phyloP scores from a whole-genome alignment of 2,797 vertebrate genomes.

The Enteromius anoplus region DNA sequence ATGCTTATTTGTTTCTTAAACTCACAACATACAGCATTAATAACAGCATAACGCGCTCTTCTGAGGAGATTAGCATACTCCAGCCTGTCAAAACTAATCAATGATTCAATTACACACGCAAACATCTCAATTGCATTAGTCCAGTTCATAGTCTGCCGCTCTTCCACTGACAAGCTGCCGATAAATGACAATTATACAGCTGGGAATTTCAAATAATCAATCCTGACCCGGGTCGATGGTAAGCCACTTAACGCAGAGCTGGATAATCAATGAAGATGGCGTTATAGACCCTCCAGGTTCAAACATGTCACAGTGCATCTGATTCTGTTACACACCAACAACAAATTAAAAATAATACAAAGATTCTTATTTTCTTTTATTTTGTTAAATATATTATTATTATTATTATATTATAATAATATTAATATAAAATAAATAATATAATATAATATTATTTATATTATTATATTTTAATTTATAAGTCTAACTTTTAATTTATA shows the following conservation, averaged over 20 bases:
- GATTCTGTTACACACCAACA: neutral
- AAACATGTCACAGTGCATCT: neutral
- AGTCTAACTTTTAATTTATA: no score
- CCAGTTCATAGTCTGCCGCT: conserved; percentile 50
- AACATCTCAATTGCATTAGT: conserved; percentile 49
- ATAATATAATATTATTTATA: no score
- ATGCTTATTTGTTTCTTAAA: neutral
- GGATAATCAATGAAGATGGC: conserved; percentile 54
- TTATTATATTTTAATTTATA: no score
- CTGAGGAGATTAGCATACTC: conserved; percentile 52
- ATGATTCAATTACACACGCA: conserved; percentile 42
- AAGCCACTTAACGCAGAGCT: conserved; percentile 51
- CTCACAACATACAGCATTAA: neutral
- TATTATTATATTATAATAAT: no score
- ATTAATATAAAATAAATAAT: no score
- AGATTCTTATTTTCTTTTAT: no score
- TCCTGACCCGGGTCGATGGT: conserved; percentile 46
- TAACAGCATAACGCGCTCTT: neutral
- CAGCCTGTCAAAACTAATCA: conserved; percentile 55
- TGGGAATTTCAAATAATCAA: conserved; percentile 55
- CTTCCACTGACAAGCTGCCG: conserved; percentile 36
- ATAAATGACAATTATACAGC: conserved; percentile 52
- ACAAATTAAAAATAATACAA: neutral
- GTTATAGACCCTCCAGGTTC: neutral
- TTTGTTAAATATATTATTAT: no score